Base-by-base conservation (phyloP, 2,888 invertebrate species). In the Parascotia fuliginaria region DNA sequence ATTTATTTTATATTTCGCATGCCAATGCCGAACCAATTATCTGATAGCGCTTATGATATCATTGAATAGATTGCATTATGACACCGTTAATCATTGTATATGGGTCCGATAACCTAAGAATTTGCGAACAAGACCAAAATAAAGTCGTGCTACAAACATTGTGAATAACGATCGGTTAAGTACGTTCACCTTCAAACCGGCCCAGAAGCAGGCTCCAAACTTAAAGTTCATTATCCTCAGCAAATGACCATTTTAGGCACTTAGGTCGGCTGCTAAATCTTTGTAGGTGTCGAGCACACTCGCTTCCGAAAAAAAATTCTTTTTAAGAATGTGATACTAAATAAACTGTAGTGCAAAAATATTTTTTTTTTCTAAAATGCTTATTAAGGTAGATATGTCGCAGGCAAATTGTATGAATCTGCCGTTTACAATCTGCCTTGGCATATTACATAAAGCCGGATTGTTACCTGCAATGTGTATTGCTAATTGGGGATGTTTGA, bases 151-250 rank as follows among this genome's bases (percentile, higher is more conserved):
- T 74, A 72, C 73, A 73, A n/a, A 85, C 82, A 85, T 83, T 77
- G 79, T 80, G 83, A 84, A 90, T 89, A 82, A 84, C 83, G 81
- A 83, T 87, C 73, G 61, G 72, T 64, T 79, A 79, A 79, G 90
- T 85, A 70, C 89, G 75, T 89, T 91, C 81, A 91, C 89, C 92
- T 87, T 82, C 72, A 83, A 89, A 92, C 91, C 89, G 90, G 90
- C 80, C 84, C 76, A 77, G 73, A 70, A 77, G 75, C 81, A 69
- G 74, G 76, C 77, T 73, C 70, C 77, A 62, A 82, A 82, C 66
- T 74, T 46, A 70, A 78, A 80, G 91, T 89, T 90, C 91, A 87
- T 81, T 87, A 89, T 90, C 87, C 91, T 83, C 85, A 40, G 67
- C 55, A 78, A 82, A 82, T 82, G 67, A 78, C 79, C 81, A 83